A percentile compares a stretch with the other conserved stretches of the same genome.
These are phyloP conservation scores for Rhyzopertha dominica DNA, from an alignment of 1,140 invertebrate species.

Conservation along the genomic window DNA sequence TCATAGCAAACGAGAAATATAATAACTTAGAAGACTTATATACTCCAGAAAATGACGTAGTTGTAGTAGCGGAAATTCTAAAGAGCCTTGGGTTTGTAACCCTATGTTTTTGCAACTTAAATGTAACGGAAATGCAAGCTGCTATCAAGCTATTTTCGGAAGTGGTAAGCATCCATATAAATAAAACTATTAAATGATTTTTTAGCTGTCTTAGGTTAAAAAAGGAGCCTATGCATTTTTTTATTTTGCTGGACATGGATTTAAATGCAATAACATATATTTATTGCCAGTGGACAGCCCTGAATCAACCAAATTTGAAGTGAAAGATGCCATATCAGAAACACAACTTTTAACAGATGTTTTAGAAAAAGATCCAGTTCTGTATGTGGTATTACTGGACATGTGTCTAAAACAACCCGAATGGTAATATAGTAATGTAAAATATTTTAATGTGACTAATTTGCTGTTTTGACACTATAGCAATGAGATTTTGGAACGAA, in stretches of 20 bases:
- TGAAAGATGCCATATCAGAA: no score
- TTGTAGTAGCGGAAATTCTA: not conserved
- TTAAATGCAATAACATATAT: constrained; percentile 1
- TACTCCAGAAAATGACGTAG: constrained; percentile 7
- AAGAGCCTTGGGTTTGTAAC: not conserved
- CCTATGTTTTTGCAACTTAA: not conserved
- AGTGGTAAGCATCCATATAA: not conserved
- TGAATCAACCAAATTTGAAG: not conserved
- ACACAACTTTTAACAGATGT: not conserved
- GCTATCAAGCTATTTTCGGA: not conserved
- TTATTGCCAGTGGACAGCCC: constrained; percentile 5
- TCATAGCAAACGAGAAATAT: no score
- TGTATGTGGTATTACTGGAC: constrained; percentile 4
- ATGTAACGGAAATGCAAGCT: not conserved
- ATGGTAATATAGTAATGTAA: no score
- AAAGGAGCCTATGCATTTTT: no score
- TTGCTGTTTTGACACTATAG: no score
- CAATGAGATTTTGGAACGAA: no score
- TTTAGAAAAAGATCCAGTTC: constrained; percentile 3
- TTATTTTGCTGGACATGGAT: constrained; percentile 7
- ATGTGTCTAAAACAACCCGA: constrained; percentile 8
- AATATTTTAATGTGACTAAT: no score
- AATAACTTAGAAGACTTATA: not conserved
- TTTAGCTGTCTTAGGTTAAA: no score
- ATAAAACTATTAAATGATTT: no score